Evolutionary conservation across 2,113 vertebrate genomes (phyloP).

Genomic region (Lepisosteus oculatus): DNA sequence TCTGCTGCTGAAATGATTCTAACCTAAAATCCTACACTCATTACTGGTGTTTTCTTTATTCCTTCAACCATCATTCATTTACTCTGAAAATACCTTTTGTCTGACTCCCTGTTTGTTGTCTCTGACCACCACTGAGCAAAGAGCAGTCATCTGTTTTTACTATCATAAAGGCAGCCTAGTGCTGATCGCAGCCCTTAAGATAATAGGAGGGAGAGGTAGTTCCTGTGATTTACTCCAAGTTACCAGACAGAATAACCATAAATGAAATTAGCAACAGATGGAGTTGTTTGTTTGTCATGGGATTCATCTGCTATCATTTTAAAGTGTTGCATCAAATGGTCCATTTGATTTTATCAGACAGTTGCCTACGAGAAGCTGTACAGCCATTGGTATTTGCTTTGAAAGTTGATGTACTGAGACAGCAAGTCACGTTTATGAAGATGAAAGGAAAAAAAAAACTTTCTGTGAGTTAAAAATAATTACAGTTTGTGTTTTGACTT

Average conservation of each 20-base stretch:
- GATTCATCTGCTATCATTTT: not conserved
- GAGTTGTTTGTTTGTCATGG: not conserved
- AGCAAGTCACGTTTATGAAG: not conserved
- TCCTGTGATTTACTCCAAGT: not conserved
- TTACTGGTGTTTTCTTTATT: slow-evolving; percentile 12
- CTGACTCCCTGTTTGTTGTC: not conserved
- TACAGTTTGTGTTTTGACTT: not conserved
- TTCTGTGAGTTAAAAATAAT: not conserved
- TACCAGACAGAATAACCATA: not conserved
- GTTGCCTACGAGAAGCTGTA: not conserved
- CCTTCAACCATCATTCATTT: not conserved
- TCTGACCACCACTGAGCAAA: slow-evolving; percentile 16
- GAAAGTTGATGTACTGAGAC: not conserved
- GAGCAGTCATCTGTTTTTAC: slow-evolving; percentile 38
- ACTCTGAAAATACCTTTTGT: not conserved
- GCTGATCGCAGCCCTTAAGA: not conserved
- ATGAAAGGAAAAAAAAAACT: not conserved
- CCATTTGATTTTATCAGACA: slow-evolving; percentile 7
- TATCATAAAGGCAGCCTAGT: slow-evolving; percentile 4
- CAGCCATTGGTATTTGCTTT: not conserved
- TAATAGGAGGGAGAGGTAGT: slow-evolving; percentile 5
- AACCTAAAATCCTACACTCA: slow-evolving; percentile 8
- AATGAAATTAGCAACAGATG: slow-evolving; percentile 6
- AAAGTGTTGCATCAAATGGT: not conserved
- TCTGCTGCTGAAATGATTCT: slow-evolving; percentile 17